Conservation (phyloP, 1,140 invertebrate genomes). For the Drosophila mojavensis region DNA sequence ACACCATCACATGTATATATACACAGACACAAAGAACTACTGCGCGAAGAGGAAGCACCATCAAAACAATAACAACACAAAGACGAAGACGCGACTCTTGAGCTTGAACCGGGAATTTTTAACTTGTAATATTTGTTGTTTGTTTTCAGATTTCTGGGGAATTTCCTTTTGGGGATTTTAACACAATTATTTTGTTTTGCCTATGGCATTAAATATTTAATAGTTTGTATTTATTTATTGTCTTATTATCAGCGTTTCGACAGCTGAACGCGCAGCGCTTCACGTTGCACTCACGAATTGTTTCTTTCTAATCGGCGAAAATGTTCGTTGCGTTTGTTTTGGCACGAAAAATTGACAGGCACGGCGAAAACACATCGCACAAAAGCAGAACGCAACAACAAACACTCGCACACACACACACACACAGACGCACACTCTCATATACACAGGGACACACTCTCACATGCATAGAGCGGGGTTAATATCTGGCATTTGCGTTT, state of each 20-base stretch:
- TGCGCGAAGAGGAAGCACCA: conserved; percentile 38
- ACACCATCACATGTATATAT: not conserved
- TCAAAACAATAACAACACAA: conserved; percentile 69
- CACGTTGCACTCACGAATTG: conserved; percentile 80
- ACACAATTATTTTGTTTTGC: conserved; percentile 6
- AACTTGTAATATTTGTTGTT: not conserved
- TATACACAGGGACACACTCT: conserved; percentile 1
- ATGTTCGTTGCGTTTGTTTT: conserved; percentile 83
- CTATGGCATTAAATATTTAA: conserved; percentile 25
- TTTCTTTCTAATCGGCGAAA: conserved; percentile 83
- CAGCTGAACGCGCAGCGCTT: conserved; percentile 55
- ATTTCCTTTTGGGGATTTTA: conserved; percentile 5
- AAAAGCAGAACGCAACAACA: conserved; percentile 51
- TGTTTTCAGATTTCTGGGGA: conserved; percentile 24
- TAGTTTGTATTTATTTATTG: conserved; percentile 31
- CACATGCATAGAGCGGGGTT: conserved; percentile 55
- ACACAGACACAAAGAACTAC: conserved; percentile 71
- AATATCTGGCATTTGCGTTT: conserved; percentile 76
- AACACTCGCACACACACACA: conserved; percentile 41
- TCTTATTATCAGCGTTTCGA: conserved; percentile 28
- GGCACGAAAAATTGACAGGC: conserved; percentile 76
- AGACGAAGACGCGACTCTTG: conserved; percentile 35
- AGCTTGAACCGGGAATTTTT: conserved; percentile 30
- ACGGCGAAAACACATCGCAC: conserved; percentile 69
- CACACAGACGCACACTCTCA: conserved; percentile 18